Evolutionary conservation across 2,797 vertebrate species (phyloP).

Genomic region (Poeciliopsis gracilis): DNA sequence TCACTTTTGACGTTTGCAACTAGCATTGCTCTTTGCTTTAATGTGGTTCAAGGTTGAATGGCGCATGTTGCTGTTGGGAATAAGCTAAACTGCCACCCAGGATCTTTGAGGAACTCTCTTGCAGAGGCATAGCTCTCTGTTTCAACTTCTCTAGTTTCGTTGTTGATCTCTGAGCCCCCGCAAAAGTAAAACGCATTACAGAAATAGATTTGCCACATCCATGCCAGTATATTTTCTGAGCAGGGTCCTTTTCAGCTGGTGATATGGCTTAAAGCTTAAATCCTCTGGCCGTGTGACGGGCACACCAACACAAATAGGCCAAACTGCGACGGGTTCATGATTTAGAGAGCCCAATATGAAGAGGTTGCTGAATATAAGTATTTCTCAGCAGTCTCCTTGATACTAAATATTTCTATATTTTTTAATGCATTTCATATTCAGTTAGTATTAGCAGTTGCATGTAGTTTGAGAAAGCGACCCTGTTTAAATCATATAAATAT

Average conservation of each 20-base stretch:
- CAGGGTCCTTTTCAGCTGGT: conserved; percentile 60
- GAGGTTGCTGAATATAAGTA: conserved; percentile 41
- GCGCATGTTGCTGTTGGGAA: conserved; percentile 39
- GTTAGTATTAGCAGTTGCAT: background rate
- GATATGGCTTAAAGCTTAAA: conserved; percentile 63
- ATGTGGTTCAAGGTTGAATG: conserved; percentile 50
- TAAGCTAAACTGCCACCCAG: conserved; percentile 36
- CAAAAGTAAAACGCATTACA: conserved; percentile 50
- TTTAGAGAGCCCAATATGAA: conserved; percentile 48
- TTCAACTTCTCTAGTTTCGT: conserved; percentile 48
- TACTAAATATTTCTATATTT: conserved; percentile 22
- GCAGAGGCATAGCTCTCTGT: conserved; percentile 42
- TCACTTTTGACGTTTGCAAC: conserved; percentile 50
- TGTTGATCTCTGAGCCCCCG: conserved; percentile 62
- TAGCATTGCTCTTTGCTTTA: conserved; percentile 23
- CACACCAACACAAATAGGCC: conserved; percentile 55
- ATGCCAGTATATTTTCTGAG: conserved; percentile 57
- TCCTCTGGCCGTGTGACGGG: conserved; percentile 58
- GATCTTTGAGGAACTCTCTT: conserved; percentile 57
- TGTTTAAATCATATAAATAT: conserved; percentile 28
- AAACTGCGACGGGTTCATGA: conserved; percentile 43
- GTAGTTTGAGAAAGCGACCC: conserved; percentile 1
- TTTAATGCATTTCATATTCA: conserved; percentile 9
- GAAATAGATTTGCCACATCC: conserved; percentile 60
- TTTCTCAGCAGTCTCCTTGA: conserved; percentile 24